Conservation (phyloP, 1,140 invertebrate genomes). For the Zeugodacus cucurbitae region DNA sequence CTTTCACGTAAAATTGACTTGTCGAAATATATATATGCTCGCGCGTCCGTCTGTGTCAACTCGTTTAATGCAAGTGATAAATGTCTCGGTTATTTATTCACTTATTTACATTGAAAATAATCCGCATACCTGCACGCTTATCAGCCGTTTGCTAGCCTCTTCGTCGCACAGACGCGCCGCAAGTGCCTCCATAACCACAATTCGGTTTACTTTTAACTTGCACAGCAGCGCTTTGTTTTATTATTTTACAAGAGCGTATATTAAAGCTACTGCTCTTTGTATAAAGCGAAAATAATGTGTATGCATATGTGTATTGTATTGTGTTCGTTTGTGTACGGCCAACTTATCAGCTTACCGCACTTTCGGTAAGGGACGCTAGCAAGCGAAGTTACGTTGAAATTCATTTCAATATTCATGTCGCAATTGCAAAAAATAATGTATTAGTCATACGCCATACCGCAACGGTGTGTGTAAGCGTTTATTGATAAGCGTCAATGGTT, state of each 20-base stretch:
- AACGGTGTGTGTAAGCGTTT: neutral
- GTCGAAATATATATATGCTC: neutral
- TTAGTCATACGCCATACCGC: neutral
- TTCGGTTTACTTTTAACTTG: neutral
- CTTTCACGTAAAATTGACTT: neutral
- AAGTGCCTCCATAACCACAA: neutral
- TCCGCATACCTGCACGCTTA: conserved; percentile 31
- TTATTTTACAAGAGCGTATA: neutral
- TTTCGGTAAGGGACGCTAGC: neutral
- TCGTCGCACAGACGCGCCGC: neutral
- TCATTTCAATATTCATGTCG: neutral
- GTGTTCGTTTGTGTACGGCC: neutral
- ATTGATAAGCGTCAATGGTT: neutral
- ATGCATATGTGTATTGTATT: neutral
- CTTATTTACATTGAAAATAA: conserved; percentile 39
- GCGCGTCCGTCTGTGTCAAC: neutral
- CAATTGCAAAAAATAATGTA: conserved; percentile 4
- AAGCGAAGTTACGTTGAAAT: neutral
- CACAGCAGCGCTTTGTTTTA: neutral
- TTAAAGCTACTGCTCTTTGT: neutral
- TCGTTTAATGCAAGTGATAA: neutral
- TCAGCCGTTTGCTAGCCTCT: neutral
- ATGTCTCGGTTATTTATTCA: conserved; percentile 19
- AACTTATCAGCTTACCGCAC: conserved; percentile 14
- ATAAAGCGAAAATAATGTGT: neutral